A percentile compares a stretch with the other conserved stretches of the same genome.
Conservation (phyloP, 1,140 invertebrate species). For the Akabosia matsudoensis region DNA sequence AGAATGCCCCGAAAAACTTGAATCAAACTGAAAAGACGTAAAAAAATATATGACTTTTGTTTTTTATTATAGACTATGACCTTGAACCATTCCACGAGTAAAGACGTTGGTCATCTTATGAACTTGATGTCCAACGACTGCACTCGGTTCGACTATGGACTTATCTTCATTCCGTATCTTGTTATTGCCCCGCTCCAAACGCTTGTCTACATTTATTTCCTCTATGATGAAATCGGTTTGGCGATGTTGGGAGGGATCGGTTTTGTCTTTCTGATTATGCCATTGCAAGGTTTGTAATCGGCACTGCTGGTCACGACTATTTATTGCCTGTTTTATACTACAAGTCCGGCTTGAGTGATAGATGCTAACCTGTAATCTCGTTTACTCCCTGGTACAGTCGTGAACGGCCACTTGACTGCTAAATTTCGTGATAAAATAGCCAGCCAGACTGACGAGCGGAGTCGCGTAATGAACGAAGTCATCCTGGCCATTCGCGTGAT, state of each 20-base stretch:
- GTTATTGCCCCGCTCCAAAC: conserved; percentile 55
- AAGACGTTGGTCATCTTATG: conserved; percentile 58
- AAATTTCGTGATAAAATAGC: conserved; percentile 66
- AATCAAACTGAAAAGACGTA: conserved; percentile 1
- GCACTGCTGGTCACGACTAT: conserved; percentile 51
- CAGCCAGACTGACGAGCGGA: conserved; percentile 72
- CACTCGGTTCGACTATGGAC: conserved; percentile 56
- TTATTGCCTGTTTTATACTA: neutral
- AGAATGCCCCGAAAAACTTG: too few species aligned
- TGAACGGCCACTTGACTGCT: conserved; percentile 68
- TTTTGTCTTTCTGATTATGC: conserved; percentile 56
- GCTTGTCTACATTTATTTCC: conserved; percentile 51
- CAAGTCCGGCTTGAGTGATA: neutral
- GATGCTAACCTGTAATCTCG: too few species aligned
- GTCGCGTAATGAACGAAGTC: conserved; percentile 84
- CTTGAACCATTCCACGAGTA: conserved; percentile 48
- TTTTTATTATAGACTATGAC: conserved; percentile 4
- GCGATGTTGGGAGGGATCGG: conserved; percentile 54
- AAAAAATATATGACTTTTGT: neutral
- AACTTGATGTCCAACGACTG: conserved; percentile 61
- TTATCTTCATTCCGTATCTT: conserved; percentile 56
- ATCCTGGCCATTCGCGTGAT: conserved; percentile 67
- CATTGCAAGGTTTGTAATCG: conserved; percentile 49
- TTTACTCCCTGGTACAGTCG: conserved; percentile 55
- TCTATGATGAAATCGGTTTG: conserved; percentile 54